These are phyloP conservation scores for Thrips palmi DNA, from an alignment of 1,140 invertebrate genomes.

Conservation along the genomic window DNA sequence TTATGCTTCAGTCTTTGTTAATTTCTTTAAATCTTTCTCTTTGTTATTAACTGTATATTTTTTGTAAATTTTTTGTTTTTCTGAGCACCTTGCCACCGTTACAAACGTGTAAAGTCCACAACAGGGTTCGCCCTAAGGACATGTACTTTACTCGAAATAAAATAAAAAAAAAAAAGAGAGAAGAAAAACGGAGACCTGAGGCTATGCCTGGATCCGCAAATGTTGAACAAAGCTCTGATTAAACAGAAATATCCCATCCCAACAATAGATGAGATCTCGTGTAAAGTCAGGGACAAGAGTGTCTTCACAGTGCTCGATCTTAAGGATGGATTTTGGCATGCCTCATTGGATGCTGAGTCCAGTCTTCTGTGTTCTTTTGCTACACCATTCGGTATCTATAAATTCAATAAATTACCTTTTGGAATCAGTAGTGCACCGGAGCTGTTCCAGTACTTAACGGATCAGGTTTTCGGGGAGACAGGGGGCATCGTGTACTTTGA, in stretches of 20 bases:
- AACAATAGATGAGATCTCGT: slow-evolving; percentile 16
- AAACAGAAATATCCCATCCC: too few species aligned
- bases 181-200: too few species aligned
- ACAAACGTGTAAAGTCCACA: too few species aligned
- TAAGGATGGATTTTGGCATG: slow-evolving; percentile 23
- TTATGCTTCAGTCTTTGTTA: too few species aligned
- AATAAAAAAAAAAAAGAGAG: too few species aligned
- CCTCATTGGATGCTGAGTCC: slow-evolving; percentile 19
- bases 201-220: slow-evolving; percentile 21
- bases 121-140: too few species aligned
- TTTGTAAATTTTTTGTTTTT: too few species aligned
- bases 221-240: slow-evolving; percentile 17
- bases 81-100: too few species aligned
- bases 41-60: too few species aligned
- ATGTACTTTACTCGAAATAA: too few species aligned
- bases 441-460: slow-evolving; percentile 16
- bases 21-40: too few species aligned
- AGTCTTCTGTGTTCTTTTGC: slow-evolving; percentile 17
- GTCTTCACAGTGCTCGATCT: slow-evolving; percentile 18
- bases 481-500: slow-evolving; percentile 16
- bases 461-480: slow-evolving; percentile 14
- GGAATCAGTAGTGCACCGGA: slow-evolving; percentile 18
- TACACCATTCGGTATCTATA: slow-evolving; percentile 20
- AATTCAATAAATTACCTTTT: slow-evolving; percentile 19
- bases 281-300: slow-evolving; percentile 10